Base-by-base conservation (phyloP, 1,140 invertebrate genomes). In the Drosophila burlai region DNA sequence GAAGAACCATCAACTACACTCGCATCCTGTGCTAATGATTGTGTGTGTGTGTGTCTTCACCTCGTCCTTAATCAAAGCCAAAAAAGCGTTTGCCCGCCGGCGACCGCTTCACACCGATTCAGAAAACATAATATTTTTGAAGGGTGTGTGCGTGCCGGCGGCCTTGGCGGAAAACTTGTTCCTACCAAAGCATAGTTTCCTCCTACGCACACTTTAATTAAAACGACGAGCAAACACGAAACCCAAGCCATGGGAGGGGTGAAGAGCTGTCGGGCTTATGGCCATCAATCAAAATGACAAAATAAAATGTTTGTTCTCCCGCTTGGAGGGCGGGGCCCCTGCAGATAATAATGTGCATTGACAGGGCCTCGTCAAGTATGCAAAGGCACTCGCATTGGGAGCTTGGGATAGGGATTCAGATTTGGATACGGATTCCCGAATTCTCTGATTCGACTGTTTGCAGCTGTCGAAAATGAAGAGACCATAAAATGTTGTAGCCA, bases 271-370 rank as follows among this genome's bases (percentile, higher is more conserved):
- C 81, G 81, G 77, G 64, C 81, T 82, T 80, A 90, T 81, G 86
- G 71, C 85, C 85, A 89, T 89, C 86, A 89, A 91, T 89, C 85
- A 89, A 89, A 87, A 82, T 89, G 78, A 83, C 80, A 69, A 91
- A 89, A 89, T 85, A 82, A 89, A 90, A 89, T 91, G 86, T 85
- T 89, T 89, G 85, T 85, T 77, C 54, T 16, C 7, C 36, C 21
- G 45, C 2, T 9, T 5, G 7, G 31, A 16, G 47, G 47, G 26
- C 29, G 46, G 26, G 11, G n/a, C 21, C 24, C n/a, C 24, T 40
- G 66, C 55, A 71, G 74, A 73, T 84, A 76, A 77, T 90, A 75
- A 87, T 84, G 77, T 81, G 79, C 80, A 75, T 75, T 84, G 69
- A 76, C 84, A 62, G 52, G 36, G 68, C 47, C 58, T 66, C 47